Evolutionary conservation across 1,140 invertebrate species (phyloP), one percentile per base, ranked within the genome.

Genomic region (Oreohelix idahoensis): DNA sequence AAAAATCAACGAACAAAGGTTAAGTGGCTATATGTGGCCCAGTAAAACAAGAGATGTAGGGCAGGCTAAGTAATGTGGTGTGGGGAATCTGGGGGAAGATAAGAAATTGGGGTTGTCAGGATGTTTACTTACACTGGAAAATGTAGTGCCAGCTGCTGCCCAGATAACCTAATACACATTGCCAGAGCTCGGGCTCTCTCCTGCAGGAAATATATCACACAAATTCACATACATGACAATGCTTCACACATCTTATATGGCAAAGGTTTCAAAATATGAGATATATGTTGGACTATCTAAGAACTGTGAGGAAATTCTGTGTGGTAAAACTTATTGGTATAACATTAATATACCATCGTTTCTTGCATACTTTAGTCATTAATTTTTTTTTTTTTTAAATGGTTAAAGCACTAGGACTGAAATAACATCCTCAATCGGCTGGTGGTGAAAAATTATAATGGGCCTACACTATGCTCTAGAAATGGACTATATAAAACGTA

Each of bases 151-250:
- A 66, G 29, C 63, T 66, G 63, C 8, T 32, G 63, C 63, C 20
- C n/a, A 66, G 29, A 66, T 66, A 66, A 66, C 63, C 63, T 66
- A 66, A 66, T 66, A 66, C 63, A 66, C 63, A 66, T 66, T 66
- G 63, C 63, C 63, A 66, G 63, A 32, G 63, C n/a, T 66, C 17
- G 63, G 63, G 63, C 63, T 66, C 63, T 32, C 63, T 66, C 63
- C 63, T 66, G 63, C 20, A 17, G 29, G 63, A 66, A 10, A 66
- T 66, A 66, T 23, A 66, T 8, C 1, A 32, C 63, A 66, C 63
- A 17, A 66, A 8, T 66, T 66, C 2, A 66, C 63, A 66, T 15
- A 58, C 10, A 58, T 58, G 53, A 58, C 11, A 66, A 17, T n/a
- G 32, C 5, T 66, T 32, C 63, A 29, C 17, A 13, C 20, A 66